Evolutionary conservation across 1,140 invertebrate species (phyloP), one percentile per base, ranked within the genome.

Genomic region (Neodiprion pinetum): DNA sequence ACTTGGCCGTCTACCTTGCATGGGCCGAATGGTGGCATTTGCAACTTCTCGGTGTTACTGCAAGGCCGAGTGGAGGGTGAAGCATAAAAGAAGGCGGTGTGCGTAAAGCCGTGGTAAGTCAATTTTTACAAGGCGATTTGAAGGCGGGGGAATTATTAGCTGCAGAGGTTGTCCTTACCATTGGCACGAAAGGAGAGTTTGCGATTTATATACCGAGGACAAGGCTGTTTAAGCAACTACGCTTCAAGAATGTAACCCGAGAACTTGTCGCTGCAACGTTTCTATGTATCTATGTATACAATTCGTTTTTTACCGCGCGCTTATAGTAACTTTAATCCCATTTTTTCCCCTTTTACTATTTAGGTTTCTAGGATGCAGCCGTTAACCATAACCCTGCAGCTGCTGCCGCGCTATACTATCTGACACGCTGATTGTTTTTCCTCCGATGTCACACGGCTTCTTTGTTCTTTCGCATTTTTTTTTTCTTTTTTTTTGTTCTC

Each of bases 401-500:
- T 61, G 53, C 53, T 61, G 53, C 53, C 53, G 11, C 53, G 53
- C 5, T 4, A 53, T n/a, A 14, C 1, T 53, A 61, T 61, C 53
- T 61, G 0, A 9, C n/a, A 61, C 53, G n/a, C 53, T 17, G 53
- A 61, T 61, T 61, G 53, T 61, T 61, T 17, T 61, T 61, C n/a
- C 53, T 61, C n/a, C 53, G 53, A 61, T 61, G 53, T 61, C 53
- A 61, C 53, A 61, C 53, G 11, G 53, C n/a, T 61, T 61, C n/a
- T 61, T 61, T 14, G 11, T 17, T 17, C 53, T 61, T 17, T 17
- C 53, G 53, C 28, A 40, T 40, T 40, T 2, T 40, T 40, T 28
- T 40, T 40, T 40, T 40, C 5, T 40, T 28, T 28, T 5, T 28
- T 28, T 40, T 5, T 40, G 1, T 40, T 5, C 5, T 40, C 5